Evolutionary conservation across 2,113 vertebrate genomes (phyloP), one percentile per base, ranked within the genome.

Genomic region (Corythoichthys intestinalis): DNA sequence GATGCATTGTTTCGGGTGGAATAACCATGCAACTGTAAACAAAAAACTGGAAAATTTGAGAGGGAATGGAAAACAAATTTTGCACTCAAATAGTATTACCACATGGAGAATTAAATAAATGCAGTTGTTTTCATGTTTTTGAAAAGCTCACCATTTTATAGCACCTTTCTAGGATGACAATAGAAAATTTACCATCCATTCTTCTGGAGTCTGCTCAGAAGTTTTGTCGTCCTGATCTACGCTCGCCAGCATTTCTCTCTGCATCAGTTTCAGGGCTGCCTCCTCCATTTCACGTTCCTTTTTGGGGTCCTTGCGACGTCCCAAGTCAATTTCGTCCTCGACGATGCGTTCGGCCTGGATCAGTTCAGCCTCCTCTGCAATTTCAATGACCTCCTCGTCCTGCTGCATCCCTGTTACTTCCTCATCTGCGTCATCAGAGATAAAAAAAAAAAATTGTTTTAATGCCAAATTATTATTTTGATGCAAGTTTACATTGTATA

Each of bases 291-390:
- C 65, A 53, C 37, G 69, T 34, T 44, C 81, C 50, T 70, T 68
- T 1, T 7, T 71, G n/a, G 11, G 49, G 13, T 74, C 47, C 58
- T 37, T 65, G 1, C 44, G 48, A 49, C 3, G 66, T 78, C 48
- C 67, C 74, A 14, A 62, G 61, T 58, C 74, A 11, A 87, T 90
- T 48, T 89, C 83, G 70, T 93, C 93, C 3, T 96, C 94, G 66
- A 98, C 90, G 39, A 95, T 76, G 44, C 96, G 91, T 38, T 98
- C 96, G 1, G 87, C 92, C 86, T 95, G 91, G 77, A 98, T 94
- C 83, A 96, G 82, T 57, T 94, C 95, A 0, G 96, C 97, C 77
- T 96, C 94, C 81, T 96, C 94, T 7, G 86, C 74, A 0, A 98
- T 92, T 7, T 91, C 81, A 37, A 97, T 90, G 83, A 98, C 80